Evolutionary conservation across 2,888 invertebrate species (phyloP).

Genomic region (Hedya salicella): DNA sequence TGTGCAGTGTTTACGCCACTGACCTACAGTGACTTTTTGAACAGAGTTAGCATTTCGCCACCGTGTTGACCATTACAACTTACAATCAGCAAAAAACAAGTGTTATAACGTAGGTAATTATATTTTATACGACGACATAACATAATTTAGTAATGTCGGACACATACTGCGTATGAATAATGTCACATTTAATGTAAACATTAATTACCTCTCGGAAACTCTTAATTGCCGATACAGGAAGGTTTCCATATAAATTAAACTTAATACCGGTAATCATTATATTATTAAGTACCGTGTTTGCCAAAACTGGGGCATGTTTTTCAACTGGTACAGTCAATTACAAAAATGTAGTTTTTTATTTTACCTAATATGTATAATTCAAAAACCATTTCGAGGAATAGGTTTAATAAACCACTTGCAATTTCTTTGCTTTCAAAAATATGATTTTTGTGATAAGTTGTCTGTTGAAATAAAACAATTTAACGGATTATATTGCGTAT

Average conservation of each 20-base stretch:
- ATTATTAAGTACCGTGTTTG: conserved; percentile 15
- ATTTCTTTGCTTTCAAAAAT: too few relatives aligned
- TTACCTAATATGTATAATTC: too few relatives aligned
- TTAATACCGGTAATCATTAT: conserved; percentile 17
- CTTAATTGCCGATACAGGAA: conserved; percentile 22
- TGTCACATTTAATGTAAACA: conserved; percentile 11
- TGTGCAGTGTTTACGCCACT: too few relatives aligned
- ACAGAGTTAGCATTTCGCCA: too few relatives aligned
- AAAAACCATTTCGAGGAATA: too few relatives aligned
- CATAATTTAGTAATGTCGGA: not conserved
- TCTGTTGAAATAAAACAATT: too few relatives aligned
- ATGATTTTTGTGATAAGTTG: too few relatives aligned
- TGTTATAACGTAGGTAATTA: conserved; percentile 3
- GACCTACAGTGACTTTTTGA: too few relatives aligned
- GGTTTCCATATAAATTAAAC: conserved; percentile 8
- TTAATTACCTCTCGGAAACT: conserved; percentile 14
- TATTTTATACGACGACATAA: conserved; percentile 13
- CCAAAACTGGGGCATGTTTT: conserved; percentile 18
- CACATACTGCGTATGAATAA: conserved; percentile 8
- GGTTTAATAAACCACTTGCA: too few relatives aligned
- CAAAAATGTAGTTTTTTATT: not conserved
- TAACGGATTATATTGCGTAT: too few relatives aligned
- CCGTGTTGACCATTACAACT: not conserved
- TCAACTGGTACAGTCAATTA: not conserved
- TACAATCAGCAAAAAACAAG: not conserved